Base-by-base conservation (phyloP, 1,140 invertebrate species). In the Mamestra configurata region DNA sequence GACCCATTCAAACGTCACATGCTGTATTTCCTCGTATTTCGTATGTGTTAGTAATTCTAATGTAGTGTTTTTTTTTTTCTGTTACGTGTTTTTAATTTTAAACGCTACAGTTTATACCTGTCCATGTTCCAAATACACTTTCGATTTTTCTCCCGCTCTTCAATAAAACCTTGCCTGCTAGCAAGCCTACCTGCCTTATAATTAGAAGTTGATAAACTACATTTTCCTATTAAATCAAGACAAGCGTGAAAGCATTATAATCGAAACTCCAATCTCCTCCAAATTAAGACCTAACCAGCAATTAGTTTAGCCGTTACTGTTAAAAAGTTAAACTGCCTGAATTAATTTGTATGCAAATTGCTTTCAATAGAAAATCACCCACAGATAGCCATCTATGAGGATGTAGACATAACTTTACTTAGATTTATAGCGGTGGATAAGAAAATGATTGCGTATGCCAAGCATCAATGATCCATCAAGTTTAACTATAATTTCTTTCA, bases 321-420 rank as follows among this genome's bases (percentile, higher is more conserved):
- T 79, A 49, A 79, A 79, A 79, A 79, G 37, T 75, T 51, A 27
- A 64, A 53, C 71, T 66, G 71, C 59, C 72, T 35, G 71, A 75
- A 79, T 75, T 79, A 71, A 79, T 79, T 79, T 79, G 71, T 75
- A 79, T 75, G 79, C 70, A 79, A 75, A 79, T 79, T 68, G 70
- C 46, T 79, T 79, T 79, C 79, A 72, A 79, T 79, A 72, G 77
- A 72, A 79, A 70, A 70, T 70, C 66, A 49, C 66, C 66, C 20
- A 46, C 0, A 20, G 64, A 49, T 70, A 70, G 66, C 40, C 66
- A 49, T 49, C 66, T 70, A 70, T 70, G 66, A 70, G 66, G 66
- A 70, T 70, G 40, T 70, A 70, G 66, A 70, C 66, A 70, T 70
- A 70, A n/a, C 40, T 70, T 70, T 5, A 8, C 66, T 15, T 49